Base-by-base conservation (phyloP, 2,113 vertebrate genomes). In the Varanus salvator region DNA sequence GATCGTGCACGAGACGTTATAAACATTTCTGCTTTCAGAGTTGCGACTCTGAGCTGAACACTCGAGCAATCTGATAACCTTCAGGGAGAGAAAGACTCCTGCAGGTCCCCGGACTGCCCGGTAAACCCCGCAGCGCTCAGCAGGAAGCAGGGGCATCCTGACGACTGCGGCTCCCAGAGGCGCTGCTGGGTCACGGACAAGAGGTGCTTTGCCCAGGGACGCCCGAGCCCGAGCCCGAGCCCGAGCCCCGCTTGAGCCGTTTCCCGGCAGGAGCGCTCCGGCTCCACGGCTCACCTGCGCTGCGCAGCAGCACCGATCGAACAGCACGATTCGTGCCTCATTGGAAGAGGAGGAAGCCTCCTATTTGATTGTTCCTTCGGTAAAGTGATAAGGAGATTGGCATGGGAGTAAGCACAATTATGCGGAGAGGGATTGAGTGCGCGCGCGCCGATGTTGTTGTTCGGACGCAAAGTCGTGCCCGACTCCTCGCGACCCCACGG, bases 11-110 rank as follows among this genome's bases (percentile, higher is more conserved):
- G 44, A 68, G 0, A n/a, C 29, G 29, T 8, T 2, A 54, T 64
- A 57, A 0, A 3, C 38, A 6, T 21, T 38, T 64, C 23, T 54
- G 48, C 1, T 87, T 77, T 12, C 57, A 11, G 25, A 72, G 21
- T 0, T 0, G 0, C 4, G 4, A 3, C 21, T 52, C 50, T 38
- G 4, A 12, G 38, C 14, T 9, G 23, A 44, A 48, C 23, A 3
- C 60, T 15, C 44, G 38, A 8, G 25, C 76, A 50, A 27, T 48
- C 74, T 21, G 74, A 38, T 44, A 6, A 77, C 0, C 38, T 38
- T 76, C 60, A 66, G 81, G 38, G 81, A 54, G 8, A 2, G 9
- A 50, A 81, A 57, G 29, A 7, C 50, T 21, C 38, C 38, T 44
- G 38, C 38, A 3, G 38, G 38, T 44, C 1, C 38, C 38, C 38